Conservation (phyloP, 2,888 invertebrate genomes). For the Bruchidius siliquastri region DNA sequence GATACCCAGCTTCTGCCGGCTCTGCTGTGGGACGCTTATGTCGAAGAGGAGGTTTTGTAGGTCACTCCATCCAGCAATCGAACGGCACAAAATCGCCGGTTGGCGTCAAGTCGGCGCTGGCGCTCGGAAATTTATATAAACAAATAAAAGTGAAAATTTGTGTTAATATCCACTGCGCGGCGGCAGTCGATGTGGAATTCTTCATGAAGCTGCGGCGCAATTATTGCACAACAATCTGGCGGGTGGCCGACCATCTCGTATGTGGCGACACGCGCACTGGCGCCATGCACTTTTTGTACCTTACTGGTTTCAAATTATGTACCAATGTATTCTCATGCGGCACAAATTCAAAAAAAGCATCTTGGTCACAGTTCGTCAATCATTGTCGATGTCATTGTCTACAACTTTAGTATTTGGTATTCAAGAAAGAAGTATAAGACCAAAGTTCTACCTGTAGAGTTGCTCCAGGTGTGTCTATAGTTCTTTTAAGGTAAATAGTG, state of each 20-base stretch:
- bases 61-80: not conserved
- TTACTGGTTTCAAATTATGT: too few relatives aligned
- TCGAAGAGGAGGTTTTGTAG: not conserved
- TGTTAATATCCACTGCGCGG: not conserved
- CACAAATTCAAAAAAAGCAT: too few relatives aligned
- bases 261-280: not conserved
- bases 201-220: not conserved
- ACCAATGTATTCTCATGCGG: too few relatives aligned
- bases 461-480: too few relatives aligned
- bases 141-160: not conserved
- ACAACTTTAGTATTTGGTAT: too few relatives aligned
- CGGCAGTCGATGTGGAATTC: not conserved
- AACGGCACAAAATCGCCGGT: not conserved
- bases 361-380: too few relatives aligned
- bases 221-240: not conserved
- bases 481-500: too few relatives aligned
- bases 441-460: too few relatives aligned
- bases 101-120: not conserved
- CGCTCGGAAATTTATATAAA: not conserved
- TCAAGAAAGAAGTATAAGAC: too few relatives aligned
- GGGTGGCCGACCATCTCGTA: not conserved
- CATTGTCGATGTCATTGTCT: too few relatives aligned
- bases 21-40: not conserved
- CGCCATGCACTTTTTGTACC: not conserved
- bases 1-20: too few relatives aligned